These are phyloP conservation scores for Lepidurus packardi DNA, from an alignment of 1,140 invertebrate species.

Conservation along the genomic window DNA sequence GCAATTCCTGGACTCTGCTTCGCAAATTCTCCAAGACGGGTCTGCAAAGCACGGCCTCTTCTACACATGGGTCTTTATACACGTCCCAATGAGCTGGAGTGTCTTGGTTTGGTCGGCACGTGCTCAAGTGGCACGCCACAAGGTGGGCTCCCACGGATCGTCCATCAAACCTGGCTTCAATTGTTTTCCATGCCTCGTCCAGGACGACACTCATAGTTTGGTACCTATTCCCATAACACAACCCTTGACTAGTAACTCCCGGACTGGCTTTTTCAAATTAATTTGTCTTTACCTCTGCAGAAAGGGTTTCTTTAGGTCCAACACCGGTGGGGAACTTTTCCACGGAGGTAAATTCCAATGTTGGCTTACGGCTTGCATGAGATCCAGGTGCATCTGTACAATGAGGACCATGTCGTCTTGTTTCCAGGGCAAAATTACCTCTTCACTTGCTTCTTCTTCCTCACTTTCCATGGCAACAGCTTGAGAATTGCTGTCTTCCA, in stretches of 20 bases:
- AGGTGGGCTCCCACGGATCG: background rate
- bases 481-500: constrained; percentile 12
- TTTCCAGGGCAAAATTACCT: background rate
- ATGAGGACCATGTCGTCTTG: constrained; percentile 18
- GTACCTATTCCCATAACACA: background rate
- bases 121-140: constrained; percentile 2
- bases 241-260: no score
- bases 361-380: background rate
- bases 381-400: constrained; percentile 23
- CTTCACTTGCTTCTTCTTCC: background rate
- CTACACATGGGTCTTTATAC: constrained; percentile 76
- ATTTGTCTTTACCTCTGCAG: background rate
- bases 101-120: constrained; percentile 7
- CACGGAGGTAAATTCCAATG: background rate
- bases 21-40: constrained; percentile 60
- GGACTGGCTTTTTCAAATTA: background rate
- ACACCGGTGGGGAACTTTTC: background rate
- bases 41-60: constrained; percentile 65
- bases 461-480: constrained; percentile 10
- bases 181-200: background rate
- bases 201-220: background rate
- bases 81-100: constrained; percentile 59
- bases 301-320: background rate
- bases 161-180: background rate
- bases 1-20: constrained; percentile 57